A percentile compares a stretch with the other conserved stretches of the same genome.
phyloP scores from a whole-genome alignment of 2,797 vertebrate genomes.

The Phrynocephalus guinanensis region DNA sequence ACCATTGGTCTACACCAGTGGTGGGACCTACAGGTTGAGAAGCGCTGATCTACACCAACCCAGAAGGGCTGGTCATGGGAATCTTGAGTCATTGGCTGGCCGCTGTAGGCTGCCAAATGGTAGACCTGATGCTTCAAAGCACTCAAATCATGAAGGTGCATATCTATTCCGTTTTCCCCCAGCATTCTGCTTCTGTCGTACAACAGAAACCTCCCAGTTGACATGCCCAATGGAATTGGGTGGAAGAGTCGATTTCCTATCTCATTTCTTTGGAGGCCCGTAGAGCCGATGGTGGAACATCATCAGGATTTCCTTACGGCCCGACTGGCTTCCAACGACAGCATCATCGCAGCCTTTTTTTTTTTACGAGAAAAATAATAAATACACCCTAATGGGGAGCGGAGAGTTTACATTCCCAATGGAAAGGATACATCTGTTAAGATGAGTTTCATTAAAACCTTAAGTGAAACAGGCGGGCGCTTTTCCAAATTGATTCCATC shows the following conservation, averaged over 20 bases:
- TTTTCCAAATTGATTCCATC: conserved; percentile 70
- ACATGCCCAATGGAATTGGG: conserved; percentile 17
- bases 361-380: conserved; percentile 66
- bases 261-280: conserved; percentile 36
- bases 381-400: conserved; percentile 43
- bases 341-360: conserved; percentile 42
- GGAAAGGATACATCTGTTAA: conserved; percentile 69
- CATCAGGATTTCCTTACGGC: conserved; percentile 5
- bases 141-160: too few relatives aligned
- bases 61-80: too few relatives aligned
- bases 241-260: conserved; percentile 7
- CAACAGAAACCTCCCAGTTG: conserved; percentile 19
- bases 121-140: too few relatives aligned
- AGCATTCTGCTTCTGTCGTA: neutral
- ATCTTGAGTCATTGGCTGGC: too few relatives aligned
- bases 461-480: conserved; percentile 61
- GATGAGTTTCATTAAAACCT: conserved; percentile 70
- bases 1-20: too few relatives aligned
- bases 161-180: too few relatives aligned
- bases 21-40: too few relatives aligned
- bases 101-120: too few relatives aligned
- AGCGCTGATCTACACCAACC: too few relatives aligned
- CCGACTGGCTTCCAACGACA: conserved; percentile 49
- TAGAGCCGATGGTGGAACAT: too few relatives aligned
- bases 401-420: conserved; percentile 68